A percentile compares a stretch with the other conserved stretches of the same genome.
Conservation (phyloP, 2,797 vertebrate species). For the Danionella dracula region DNA sequence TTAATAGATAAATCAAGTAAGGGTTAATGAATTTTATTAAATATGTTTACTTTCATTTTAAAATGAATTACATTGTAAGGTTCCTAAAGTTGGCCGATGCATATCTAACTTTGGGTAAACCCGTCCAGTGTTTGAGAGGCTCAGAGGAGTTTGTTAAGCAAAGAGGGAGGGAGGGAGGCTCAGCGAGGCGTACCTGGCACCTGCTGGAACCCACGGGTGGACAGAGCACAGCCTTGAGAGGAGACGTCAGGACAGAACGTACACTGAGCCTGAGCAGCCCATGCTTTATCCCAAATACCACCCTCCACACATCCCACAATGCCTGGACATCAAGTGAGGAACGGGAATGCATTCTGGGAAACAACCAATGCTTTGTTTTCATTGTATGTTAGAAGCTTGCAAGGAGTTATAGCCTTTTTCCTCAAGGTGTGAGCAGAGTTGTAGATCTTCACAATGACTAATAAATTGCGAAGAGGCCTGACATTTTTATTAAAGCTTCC, state of each 20-base stretch:
- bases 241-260: constrained; percentile 74
- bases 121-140: too few relatives aligned
- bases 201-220: constrained; percentile 68
- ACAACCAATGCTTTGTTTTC: constrained; percentile 30
- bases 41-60: too few relatives aligned
- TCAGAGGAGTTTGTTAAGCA: constrained; percentile 45
- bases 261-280: constrained; percentile 52
- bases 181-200: constrained; percentile 88
- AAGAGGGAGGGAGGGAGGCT: constrained; percentile 61
- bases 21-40: too few relatives aligned
- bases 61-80: too few relatives aligned
- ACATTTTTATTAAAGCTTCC: constrained; percentile 30
- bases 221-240: constrained; percentile 73
- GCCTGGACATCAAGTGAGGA: constrained; percentile 52
- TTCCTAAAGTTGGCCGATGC: too few relatives aligned
- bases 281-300: not conserved
- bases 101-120: too few relatives aligned
- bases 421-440: constrained; percentile 28
- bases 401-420: constrained; percentile 31
- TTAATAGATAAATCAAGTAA: too few relatives aligned
- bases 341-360: not conserved
- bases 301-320: constrained; percentile 18
- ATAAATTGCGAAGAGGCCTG: constrained; percentile 2
- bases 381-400: not conserved
- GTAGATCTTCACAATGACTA: constrained; percentile 1